Evolutionary conservation across 2,888 invertebrate genomes (phyloP), one percentile per base, ranked within the genome.

Genomic region (Polyploca ridens): DNA sequence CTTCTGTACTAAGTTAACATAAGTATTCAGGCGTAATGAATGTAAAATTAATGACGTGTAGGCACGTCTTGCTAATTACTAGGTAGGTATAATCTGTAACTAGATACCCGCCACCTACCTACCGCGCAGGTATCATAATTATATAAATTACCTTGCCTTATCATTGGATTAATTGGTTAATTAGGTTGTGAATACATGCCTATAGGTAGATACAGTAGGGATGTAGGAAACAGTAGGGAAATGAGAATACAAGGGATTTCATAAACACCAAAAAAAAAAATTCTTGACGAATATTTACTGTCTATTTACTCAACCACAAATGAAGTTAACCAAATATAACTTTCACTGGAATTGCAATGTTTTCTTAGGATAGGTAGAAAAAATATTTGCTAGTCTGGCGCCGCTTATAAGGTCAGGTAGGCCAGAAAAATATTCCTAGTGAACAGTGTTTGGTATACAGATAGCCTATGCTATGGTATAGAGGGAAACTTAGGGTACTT

Each of bases 361-460:
- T 69, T 60, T 69, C 63, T 64, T 69, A 69, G 69, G 69, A 66
- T 62, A 44, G 44, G 46, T 54, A 16, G 49, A 66, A 62, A 63
- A 58, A 16, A 65, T 69, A 62, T 69, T 67, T 69, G 64, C 66
- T n/a, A 63, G 59, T n/a, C 61, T 63, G 69, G 67, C 69, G 69
- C 63, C 67, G 46, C 46, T 14, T 14, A 10, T 41, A 7, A 1
- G 3, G 3, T 8, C 11, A 41, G 10, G 35, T 35, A 6, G 7
- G 6, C 35, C 7, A 35, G 10, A 38, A 38, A 38, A 38, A 38
- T 38, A 38, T 10, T 38, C 35, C 8, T 35, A 35, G 35, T 7
- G 35, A 35, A 35, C 8, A 7, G 8, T 38, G 7, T 46, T 44
- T 14, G 44, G 14, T 14, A 44, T 1, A 27, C 27, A 27, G 27